Conservation (phyloP, 2,888 invertebrate species). For the Mechanitis messenoides region DNA sequence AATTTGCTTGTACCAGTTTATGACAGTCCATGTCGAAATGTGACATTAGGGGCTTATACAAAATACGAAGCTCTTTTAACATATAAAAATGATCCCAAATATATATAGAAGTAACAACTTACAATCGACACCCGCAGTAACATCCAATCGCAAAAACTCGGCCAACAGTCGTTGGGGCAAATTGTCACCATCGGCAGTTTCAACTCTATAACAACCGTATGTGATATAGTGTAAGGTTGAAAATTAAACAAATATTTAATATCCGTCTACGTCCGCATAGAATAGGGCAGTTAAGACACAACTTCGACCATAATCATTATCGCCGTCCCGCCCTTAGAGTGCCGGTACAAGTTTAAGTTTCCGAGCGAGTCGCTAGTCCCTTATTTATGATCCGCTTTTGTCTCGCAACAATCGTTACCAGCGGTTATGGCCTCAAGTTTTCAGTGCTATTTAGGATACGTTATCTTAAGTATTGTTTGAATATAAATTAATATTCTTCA, state of each 20-base stretch:
- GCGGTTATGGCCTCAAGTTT: constrained; percentile 20
- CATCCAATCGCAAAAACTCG: constrained; percentile 39
- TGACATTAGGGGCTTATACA: neutral
- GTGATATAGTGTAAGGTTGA: constrained; percentile 13
- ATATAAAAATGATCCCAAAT: constrained; percentile 15
- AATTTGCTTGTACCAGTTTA: no score
- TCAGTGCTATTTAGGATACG: constrained; percentile 17
- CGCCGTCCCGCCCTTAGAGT: constrained; percentile 56
- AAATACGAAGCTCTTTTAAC: neutral
- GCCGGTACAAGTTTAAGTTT: constrained; percentile 27
- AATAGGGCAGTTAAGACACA: constrained; percentile 52
- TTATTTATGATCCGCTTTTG: constrained; percentile 25
- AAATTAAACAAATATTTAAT: constrained; percentile 4
- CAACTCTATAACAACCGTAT: constrained; percentile 11
- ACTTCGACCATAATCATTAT: constrained; percentile 73
- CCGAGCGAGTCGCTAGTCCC: constrained; percentile 22
- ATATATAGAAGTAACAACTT: constrained; percentile 22
- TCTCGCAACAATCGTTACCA: constrained; percentile 21
- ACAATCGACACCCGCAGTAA: constrained; percentile 40
- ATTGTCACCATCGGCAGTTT: constrained; percentile 43
- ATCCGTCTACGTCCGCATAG: constrained; percentile 32
- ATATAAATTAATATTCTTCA: constrained; percentile 21
- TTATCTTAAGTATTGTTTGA: constrained; percentile 26
- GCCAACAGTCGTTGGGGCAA: constrained; percentile 50
- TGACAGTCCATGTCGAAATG: no score